Evolutionary conservation across 2,113 vertebrate genomes (phyloP).

Genomic region (Chloropsis hardwickii): DNA sequence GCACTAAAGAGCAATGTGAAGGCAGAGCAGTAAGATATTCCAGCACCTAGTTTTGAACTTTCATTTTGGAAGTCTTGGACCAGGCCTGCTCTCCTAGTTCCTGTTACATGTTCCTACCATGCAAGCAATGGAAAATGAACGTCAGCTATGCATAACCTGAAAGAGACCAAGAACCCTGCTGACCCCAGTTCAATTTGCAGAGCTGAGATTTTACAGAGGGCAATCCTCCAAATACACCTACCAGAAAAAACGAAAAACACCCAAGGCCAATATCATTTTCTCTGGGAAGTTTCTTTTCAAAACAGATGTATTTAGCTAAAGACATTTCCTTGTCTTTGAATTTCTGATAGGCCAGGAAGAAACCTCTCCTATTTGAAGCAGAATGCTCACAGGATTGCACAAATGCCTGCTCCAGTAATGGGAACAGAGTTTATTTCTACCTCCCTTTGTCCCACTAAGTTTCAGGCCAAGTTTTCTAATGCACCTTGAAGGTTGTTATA

Average conservation of each 20-base stretch:
- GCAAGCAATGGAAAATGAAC: neutral
- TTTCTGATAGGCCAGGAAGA: neutral
- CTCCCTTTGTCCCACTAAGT: neutral
- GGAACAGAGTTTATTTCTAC: neutral
- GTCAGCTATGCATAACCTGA: neutral
- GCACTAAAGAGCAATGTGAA: neutral
- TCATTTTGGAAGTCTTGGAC: neutral
- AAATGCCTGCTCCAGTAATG: neutral
- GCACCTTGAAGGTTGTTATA: neutral
- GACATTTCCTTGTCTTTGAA: neutral
- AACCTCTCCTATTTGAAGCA: neutral
- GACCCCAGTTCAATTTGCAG: neutral
- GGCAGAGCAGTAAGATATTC: neutral
- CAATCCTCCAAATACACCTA: rapidly evolving
- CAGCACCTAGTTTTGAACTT: neutral
- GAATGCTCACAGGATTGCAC: neutral
- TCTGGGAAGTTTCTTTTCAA: neutral
- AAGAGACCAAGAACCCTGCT: neutral
- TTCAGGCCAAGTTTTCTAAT: neutral
- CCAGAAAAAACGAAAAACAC: neutral
- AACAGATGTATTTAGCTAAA: neutral
- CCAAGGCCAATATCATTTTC: neutral
- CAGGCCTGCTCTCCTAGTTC: neutral
- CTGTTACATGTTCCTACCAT: neutral
- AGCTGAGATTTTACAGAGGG: neutral